These are phyloP conservation scores for Drosophila helvetica DNA, from an alignment of 2,888 invertebrate genomes.

Conservation along the genomic window DNA sequence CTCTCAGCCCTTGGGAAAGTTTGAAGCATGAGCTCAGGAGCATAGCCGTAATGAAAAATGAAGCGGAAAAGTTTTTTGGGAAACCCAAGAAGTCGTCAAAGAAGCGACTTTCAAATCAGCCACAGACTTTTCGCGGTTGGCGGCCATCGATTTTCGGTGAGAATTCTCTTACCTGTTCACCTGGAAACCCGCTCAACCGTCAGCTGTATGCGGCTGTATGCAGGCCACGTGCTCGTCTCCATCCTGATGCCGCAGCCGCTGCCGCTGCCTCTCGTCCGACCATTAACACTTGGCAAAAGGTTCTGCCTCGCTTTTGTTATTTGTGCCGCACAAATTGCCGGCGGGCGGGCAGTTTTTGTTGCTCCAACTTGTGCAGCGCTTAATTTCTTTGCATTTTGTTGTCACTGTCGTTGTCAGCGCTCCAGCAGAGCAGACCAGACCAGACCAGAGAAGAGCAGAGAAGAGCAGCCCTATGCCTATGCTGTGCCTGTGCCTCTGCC, in stretches of 20 bases:
- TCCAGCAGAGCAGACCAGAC: constrained; percentile 25
- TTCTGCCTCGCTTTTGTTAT: constrained; percentile 51
- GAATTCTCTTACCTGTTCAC: background rate
- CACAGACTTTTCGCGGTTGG: constrained; percentile 40
- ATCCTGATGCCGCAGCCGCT: background rate
- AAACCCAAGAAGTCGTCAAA: constrained; percentile 16
- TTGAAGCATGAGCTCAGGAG: constrained; percentile 35
- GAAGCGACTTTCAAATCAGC: constrained; percentile 19
- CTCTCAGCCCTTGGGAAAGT: constrained; percentile 22
- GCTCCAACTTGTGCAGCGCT: constrained; percentile 69
- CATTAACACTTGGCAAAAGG: constrained; percentile 49
- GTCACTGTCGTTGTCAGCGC: constrained; percentile 67
- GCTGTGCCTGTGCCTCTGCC: constrained; percentile 11
- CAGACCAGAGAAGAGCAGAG: no score
- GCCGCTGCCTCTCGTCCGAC: constrained; percentile 3
- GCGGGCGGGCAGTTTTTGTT: constrained; percentile 47
- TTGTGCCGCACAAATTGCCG: constrained; percentile 61
- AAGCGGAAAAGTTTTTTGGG: constrained; percentile 51
- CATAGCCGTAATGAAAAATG: constrained; percentile 47
- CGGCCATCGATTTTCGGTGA: constrained; percentile 35
- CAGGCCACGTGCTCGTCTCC: constrained; percentile 28
- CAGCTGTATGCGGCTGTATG: constrained; percentile 14
- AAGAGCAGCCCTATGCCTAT: constrained; percentile 17
- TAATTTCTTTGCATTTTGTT: constrained; percentile 76
- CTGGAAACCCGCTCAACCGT: background rate